A percentile compares a stretch with the other conserved stretches of the same genome.
phyloP scores from a whole-genome alignment of 2,797 vertebrate genomes.

The Odontamblyopus rebecca region DNA sequence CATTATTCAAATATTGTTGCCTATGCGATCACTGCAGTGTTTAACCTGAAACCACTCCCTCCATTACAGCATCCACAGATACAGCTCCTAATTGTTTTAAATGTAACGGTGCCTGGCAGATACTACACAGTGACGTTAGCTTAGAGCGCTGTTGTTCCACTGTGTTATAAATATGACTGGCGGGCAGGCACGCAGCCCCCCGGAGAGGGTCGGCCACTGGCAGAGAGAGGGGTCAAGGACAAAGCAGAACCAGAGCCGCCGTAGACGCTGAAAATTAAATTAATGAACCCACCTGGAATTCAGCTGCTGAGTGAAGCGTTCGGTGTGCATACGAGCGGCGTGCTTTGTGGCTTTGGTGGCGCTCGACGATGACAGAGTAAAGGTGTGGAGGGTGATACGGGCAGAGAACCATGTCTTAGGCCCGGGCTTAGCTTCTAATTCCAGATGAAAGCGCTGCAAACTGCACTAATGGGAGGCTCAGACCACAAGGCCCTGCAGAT shows the following conservation, averaged over 20 bases:
- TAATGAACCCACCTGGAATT: constrained; percentile 67
- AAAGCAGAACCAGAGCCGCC: constrained; percentile 47
- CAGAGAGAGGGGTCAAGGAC: constrained; percentile 66
- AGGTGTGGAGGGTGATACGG: constrained; percentile 53
- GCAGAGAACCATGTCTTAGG: constrained; percentile 43
- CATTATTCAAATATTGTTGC: constrained; percentile 12
- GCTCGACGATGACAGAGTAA: constrained; percentile 58
- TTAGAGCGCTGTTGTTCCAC: constrained; percentile 34
- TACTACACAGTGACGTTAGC: constrained; percentile 34
- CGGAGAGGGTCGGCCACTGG: constrained; percentile 39
- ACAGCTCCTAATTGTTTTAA: constrained; percentile 39
- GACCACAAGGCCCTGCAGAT: constrained; percentile 51
- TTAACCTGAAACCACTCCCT: not conserved
- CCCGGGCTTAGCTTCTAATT: constrained; percentile 61
- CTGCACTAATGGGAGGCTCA: constrained; percentile 56
- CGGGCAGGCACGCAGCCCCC: constrained; percentile 35
- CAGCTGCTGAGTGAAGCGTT: constrained; percentile 57
- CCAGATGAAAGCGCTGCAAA: constrained; percentile 65
- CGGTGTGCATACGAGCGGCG: constrained; percentile 7
- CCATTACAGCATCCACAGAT: constrained; percentile 28
- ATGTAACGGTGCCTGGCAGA: constrained; percentile 27
- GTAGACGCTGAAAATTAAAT: constrained; percentile 66
- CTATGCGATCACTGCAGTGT: not conserved
- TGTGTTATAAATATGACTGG: constrained; percentile 57
- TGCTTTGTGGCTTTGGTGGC: constrained; percentile 49